Base-by-base conservation (phyloP, 2,888 invertebrate genomes). In the Tinea trinotella region DNA sequence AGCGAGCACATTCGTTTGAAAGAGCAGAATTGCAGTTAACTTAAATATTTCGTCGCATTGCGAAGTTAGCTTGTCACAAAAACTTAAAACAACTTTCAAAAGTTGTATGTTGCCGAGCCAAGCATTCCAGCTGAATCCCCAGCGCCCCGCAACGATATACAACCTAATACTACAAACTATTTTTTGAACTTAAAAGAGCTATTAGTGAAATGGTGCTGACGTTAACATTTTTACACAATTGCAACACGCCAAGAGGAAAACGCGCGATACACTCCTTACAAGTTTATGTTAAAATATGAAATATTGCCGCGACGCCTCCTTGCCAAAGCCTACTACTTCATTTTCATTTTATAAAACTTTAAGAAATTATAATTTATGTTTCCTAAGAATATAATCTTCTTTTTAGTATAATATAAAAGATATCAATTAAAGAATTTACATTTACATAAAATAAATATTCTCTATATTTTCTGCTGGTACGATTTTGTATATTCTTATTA, bases 21-120 rank as follows among this genome's bases (percentile, higher is more conserved):
- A 46, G 65, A 65, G 62, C 64, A 61, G 68, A 73, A 73, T 71
- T 69, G 68, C 69, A 69, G 61, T 65, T 61, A 71, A 70, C 65
- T 68, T 68, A 68, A 70, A 68, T 68, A 69, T 71, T 72, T 69
- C 65, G 62, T 62, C 59, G 61, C 57, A 65, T 58, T 57, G 59
- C 61, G 55, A 63, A 76, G 74, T 75, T 71, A 66, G 68, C 69
- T 67, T 76, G 76, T 79, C 76, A 71, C 73, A 76, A 75, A 75
- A 79, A 78, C 75, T 78, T 79, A 69, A 62, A 62, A 56, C 58
- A 57, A 60, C 57, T 59, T 55, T 56, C 57, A 57, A 56, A 60
- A 64, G 59, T 63, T 60, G 59, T 44, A 52, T 54, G 54, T 57
- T 40, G 19, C 59, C 59, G 58, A 59, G 63, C 60, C 58, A 56